Evolutionary conservation across 2,797 vertebrate species (phyloP).

Genomic region (Rallus crepitans): DNA sequence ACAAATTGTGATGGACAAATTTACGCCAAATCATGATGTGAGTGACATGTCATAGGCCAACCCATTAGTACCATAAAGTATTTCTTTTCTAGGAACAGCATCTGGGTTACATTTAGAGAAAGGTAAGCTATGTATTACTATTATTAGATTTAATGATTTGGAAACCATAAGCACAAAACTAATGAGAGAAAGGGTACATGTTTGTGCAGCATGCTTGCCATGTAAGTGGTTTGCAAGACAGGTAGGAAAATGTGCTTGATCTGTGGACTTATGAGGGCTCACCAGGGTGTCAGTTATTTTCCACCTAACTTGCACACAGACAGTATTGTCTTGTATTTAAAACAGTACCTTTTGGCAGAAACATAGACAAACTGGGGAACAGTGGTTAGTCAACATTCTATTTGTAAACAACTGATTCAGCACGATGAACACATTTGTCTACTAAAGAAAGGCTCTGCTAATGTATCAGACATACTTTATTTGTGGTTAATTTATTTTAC

Average conservation of each 20-base stretch:
- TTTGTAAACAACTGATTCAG: constrained; percentile 11
- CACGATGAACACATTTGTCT: neutral
- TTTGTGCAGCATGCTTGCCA: neutral
- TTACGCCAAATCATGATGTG: neutral
- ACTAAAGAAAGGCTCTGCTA: constrained; percentile 1
- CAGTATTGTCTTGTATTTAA: neutral
- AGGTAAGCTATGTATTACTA: neutral
- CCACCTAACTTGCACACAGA: neutral
- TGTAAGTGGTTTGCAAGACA: neutral
- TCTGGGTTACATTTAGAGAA: neutral
- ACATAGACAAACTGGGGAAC: neutral
- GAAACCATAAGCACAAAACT: neutral
- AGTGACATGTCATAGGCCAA: neutral
- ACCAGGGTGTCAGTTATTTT: neutral
- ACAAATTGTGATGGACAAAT: neutral
- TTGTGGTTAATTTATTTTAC: neutral
- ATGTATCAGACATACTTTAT: neutral
- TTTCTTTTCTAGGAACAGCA: neutral
- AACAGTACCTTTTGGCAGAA: neutral
- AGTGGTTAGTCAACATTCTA: neutral
- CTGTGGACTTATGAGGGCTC: neutral
- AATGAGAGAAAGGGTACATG: neutral
- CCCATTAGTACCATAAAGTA: neutral
- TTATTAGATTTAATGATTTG: neutral
- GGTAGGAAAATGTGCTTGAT: neutral